Base-by-base conservation (phyloP, 2,797 vertebrate genomes). In the Eulemur albifrons region DNA sequence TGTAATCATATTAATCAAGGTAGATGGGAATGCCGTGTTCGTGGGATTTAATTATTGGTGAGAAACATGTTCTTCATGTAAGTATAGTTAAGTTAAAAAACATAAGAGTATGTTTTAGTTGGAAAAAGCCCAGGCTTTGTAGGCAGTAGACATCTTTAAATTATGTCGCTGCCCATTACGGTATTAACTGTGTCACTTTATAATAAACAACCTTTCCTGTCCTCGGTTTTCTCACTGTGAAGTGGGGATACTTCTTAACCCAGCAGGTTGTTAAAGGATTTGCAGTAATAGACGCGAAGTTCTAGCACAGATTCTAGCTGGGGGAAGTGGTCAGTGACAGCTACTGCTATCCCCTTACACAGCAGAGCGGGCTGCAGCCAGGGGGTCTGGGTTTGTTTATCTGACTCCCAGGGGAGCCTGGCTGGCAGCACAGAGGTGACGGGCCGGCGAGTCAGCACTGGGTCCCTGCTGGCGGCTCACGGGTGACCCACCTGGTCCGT, bases 361-460 rank as follows among this genome's bases (percentile, higher is more conserved):
- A 75, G 21, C 0, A 67, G 21, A 27, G 12, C 23, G 8, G 32
- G 30, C 54, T 15, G 12, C 14, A 10, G 9, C 43, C 40, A 6
- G 4, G 6, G n/a, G 1, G 35, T 32, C 32, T 35, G 14, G 32
- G 6, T 32, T 2, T 25, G 8, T 32, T 48, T 38, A 30, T 77
- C 54, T 32, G 0, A 5, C 25, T 7, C 18, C 54, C 4, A 7
- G 6, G 40, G 23, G 25, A 59, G 13, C 7, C 27, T 0, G 12
- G 35, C 11, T 21, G 0, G 30, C 13, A 4, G 7, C 7, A 20
- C 4, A 40, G 23, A 4, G 4, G 25, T 38, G 0, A 3, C 5
- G 0, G 1, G 21, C 17, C 1, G 9, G 2, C 57, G 2, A 6
- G 23, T 48, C 32, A 48, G 45, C 35, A 14, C 4, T 0, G 21